Evolutionary conservation across 2,113 vertebrate genomes (phyloP).

Genomic region (Perca schrenkii): DNA sequence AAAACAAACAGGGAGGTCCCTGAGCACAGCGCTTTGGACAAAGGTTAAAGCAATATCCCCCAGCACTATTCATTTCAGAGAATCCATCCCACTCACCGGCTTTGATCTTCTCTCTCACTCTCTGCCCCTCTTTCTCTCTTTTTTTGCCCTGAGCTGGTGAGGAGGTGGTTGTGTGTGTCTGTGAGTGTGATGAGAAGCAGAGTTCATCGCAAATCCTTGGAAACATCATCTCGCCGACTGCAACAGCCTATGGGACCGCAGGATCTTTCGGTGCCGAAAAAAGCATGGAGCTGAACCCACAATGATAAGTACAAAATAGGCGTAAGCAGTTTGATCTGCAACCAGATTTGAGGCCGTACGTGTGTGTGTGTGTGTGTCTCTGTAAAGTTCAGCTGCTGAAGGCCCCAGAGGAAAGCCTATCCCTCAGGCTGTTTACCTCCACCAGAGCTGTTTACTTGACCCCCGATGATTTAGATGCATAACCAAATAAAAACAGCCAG

Average conservation of each 20-base stretch:
- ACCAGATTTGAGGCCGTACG: constrained; percentile 35
- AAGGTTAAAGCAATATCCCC: constrained; percentile 86
- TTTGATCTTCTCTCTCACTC: constrained; percentile 78
- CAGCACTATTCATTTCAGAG: constrained; percentile 82
- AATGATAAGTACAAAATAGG: constrained; percentile 45
- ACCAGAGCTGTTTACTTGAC: constrained; percentile 82
- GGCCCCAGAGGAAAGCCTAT: constrained; percentile 77
- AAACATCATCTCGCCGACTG: constrained; percentile 54
- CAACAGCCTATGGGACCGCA: constrained; percentile 38
- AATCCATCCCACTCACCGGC: constrained; percentile 77
- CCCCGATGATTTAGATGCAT: constrained; percentile 84
- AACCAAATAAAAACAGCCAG: constrained; percentile 81
- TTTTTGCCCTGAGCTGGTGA: constrained; percentile 60
- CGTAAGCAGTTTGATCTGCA: constrained; percentile 37
- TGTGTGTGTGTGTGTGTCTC: constrained; percentile 1
- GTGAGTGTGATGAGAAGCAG: constrained; percentile 44
- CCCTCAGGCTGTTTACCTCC: constrained; percentile 82
- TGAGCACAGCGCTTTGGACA: constrained; percentile 78
- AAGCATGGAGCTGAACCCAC: constrained; percentile 28
- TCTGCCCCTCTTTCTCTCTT: constrained; percentile 64
- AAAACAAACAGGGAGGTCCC: constrained; percentile 85
- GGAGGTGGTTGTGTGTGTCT: constrained; percentile 54
- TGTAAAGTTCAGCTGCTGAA: constrained; percentile 63
- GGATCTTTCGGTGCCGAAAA: constrained; percentile 35
- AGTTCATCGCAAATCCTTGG: constrained; percentile 53